These are phyloP conservation scores for Carassius carassius DNA, from an alignment of 2,113 vertebrate genomes.

Conservation along the genomic window DNA sequence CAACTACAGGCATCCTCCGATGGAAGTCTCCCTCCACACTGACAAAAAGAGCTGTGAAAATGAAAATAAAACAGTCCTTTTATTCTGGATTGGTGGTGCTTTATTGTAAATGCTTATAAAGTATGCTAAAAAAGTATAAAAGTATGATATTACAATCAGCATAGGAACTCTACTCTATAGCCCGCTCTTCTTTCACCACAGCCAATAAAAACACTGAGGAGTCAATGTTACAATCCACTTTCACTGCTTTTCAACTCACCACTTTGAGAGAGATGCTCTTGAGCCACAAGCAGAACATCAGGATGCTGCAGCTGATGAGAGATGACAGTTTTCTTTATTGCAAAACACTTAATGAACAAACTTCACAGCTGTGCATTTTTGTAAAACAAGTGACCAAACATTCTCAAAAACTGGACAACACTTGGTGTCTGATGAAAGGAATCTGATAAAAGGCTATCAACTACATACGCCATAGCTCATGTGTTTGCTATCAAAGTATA, in stretches of 20 bases:
- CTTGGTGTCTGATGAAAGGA: background rate
- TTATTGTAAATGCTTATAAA: background rate
- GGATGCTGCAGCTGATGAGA: slow-evolving; percentile 91
- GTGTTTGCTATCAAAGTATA: background rate
- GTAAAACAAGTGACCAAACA: background rate
- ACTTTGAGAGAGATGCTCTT: slow-evolving; percentile 85
- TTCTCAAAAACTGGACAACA: background rate
- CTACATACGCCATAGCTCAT: background rate
- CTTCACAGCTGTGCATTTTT: background rate
- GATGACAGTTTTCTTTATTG: background rate
- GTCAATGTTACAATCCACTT: too few relatives aligned
- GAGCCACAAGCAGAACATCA: slow-evolving; percentile 89
- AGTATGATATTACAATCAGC: too few relatives aligned
- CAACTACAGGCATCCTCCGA: slow-evolving; percentile 88
- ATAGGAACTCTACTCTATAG: too few relatives aligned
- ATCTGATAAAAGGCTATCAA: background rate
- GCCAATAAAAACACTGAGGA: background rate
- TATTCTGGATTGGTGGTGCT: background rate
- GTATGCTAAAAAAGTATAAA: background rate
- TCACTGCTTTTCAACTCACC: slow-evolving; percentile 76
- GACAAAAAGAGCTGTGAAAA: slow-evolving; percentile 80
- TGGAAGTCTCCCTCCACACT: slow-evolving; percentile 93
- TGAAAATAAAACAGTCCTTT: background rate
- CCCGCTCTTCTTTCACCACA: background rate
- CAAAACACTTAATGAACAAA: too few relatives aligned